Evolutionary conservation across 2,888 invertebrate genomes (phyloP).

Genomic region (Bombylius major): DNA sequence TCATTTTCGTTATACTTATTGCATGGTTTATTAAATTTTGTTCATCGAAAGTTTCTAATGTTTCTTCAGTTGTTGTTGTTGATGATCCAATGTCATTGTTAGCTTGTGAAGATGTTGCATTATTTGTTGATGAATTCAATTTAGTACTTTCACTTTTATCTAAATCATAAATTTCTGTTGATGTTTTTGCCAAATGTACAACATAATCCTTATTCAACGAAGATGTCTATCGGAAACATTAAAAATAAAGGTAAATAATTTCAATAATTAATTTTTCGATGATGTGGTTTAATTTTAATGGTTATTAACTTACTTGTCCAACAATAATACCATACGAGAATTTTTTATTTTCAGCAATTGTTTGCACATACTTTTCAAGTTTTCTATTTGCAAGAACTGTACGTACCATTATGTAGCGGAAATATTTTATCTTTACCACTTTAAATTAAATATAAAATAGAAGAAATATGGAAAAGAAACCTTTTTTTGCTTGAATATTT

Average conservation of each 20-base stretch:
- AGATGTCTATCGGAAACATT: conserved; percentile 26
- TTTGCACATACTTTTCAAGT: conserved; percentile 53
- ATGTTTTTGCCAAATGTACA: conserved; percentile 67
- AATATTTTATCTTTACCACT: no score
- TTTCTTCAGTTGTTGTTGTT: background rate
- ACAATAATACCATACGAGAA: conserved; percentile 63
- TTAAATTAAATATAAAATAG: no score
- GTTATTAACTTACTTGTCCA: conserved; percentile 51
- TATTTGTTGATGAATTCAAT: no score
- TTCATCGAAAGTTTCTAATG: background rate
- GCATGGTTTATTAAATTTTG: conserved; percentile 63
- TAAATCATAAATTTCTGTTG: conserved; percentile 21
- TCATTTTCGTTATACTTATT: conserved; percentile 74
- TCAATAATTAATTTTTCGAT: no score
- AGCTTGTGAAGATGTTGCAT: background rate
- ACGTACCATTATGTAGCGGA: conserved; percentile 32
- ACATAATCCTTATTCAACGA: conserved; percentile 58
- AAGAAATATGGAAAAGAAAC: no score
- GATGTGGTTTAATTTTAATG: no score
- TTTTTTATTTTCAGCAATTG: conserved; percentile 47
- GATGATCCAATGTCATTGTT: background rate
- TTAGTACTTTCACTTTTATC: no score
- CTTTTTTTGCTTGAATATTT: no score
- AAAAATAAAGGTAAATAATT: no score
- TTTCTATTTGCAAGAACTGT: conserved; percentile 55